Evolutionary conservation across 2,888 invertebrate genomes (phyloP).

Genomic region (Augochlorella aurata): DNA sequence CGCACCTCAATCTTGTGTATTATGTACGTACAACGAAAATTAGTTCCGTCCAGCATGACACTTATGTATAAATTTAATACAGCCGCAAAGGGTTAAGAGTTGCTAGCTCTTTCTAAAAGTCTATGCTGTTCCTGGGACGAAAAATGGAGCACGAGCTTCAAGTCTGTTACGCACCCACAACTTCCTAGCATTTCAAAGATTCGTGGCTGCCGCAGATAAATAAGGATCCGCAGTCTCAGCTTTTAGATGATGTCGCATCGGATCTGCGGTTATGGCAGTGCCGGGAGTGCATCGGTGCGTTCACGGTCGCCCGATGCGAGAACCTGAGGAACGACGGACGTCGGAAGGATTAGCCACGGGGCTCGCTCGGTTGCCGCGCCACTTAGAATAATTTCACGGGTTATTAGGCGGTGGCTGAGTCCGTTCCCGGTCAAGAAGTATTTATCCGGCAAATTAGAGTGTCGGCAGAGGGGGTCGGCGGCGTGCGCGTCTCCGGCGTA

Average conservation of each 20-base stretch:
- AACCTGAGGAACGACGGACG: constrained; percentile 47
- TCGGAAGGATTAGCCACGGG: constrained; percentile 61
- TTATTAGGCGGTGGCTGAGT: constrained; percentile 66
- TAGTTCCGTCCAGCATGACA: no score
- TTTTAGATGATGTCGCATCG: neutral
- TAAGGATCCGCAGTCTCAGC: neutral
- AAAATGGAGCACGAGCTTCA: no score
- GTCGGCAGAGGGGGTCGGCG: constrained; percentile 3
- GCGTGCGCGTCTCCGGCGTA: constrained; percentile 11
- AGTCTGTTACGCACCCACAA: neutral
- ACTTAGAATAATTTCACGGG: constrained; percentile 73
- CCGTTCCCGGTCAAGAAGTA: constrained; percentile 42
- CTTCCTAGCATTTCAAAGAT: neutral
- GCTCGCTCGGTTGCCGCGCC: constrained; percentile 49
- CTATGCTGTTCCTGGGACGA: no score
- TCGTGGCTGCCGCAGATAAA: neutral
- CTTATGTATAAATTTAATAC: no score
- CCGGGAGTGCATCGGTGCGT: neutral
- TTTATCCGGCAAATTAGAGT: constrained; percentile 59
- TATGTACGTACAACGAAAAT: no score
- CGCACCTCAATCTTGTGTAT: no score
- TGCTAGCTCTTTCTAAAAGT: no score
- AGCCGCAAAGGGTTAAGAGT: no score
- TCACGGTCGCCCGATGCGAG: constrained; percentile 1
- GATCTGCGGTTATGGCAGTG: neutral